Evolutionary conservation across 2,888 invertebrate species (phyloP), one percentile per base, ranked within the genome.

Genomic region (Hedya salicella): DNA sequence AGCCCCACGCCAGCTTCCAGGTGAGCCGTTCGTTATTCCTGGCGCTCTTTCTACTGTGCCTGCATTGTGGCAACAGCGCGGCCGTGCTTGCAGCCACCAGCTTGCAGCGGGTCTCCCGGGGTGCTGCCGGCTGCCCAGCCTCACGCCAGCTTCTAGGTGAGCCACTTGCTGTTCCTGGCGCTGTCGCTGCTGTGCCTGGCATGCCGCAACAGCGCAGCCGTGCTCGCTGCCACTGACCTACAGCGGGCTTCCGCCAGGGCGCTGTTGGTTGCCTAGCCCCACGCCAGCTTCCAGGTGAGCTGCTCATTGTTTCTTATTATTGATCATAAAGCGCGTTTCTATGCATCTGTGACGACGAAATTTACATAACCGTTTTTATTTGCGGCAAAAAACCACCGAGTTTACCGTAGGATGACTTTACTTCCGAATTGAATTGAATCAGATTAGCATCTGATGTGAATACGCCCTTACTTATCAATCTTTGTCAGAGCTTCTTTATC

Each of bases 111-210:
- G 95, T 95, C 82, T 81, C 94, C 75, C 71, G 77, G 88, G 17
- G 72, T 78, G 19, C 82, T 78, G 48, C 80, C 81, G 5, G 60
- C 75, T 17, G 17, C 11, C 71, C 68, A 72, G 3, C 79, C 57
- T 1, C 13, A 75, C 62, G 74, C 82, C 74, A 86, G 78, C 78
- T 90, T 90, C 70, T 78, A 89, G 76, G 90, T 89, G 46, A 72
- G 36, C 9, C 9, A 6, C 6, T 25, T 6, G 3, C n/a, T n/a
- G 50, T 95, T 95, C 85, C 83, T 95, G 79, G 95, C 95, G 25
- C 84, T 95, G 72, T 95, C 95, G 69, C 83, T 95, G 82, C 86
- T 94, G 69, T 88, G 94, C 78, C 80, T 94, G 73, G 93, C 95
- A 57, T 87, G 94, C 76, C 91, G 95, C 65, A 91, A 95, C 89